Evolutionary conservation across 2,888 invertebrate species (phyloP).

Genomic region (Pachycephus smyrnensis): DNA sequence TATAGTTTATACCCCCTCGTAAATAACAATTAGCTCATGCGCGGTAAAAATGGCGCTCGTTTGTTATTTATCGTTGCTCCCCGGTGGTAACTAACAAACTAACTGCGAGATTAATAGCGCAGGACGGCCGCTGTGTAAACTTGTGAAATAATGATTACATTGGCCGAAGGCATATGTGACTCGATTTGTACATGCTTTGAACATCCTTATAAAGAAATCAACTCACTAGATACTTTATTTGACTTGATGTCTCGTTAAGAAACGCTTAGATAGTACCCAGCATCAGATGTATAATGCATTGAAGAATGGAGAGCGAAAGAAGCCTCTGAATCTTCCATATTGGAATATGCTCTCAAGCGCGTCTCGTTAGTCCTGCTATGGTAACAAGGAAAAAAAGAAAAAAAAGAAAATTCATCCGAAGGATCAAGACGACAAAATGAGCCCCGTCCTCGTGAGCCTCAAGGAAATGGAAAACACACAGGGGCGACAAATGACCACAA

Average conservation of each 20-base stretch:
- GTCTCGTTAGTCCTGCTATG: neutral
- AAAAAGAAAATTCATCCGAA: neutral
- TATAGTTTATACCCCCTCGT: constrained; percentile 55
- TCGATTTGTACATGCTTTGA: constrained; percentile 39
- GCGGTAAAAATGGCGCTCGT: constrained; percentile 46
- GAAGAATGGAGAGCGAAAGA: neutral
- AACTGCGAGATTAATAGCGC: constrained; percentile 56
- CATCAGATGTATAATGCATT: neutral
- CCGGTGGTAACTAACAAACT: constrained; percentile 49
- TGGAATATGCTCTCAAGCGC: neutral
- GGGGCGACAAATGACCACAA: constrained; percentile 33
- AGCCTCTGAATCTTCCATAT: neutral
- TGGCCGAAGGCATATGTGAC: constrained; percentile 32
- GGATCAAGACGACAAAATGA: neutral
- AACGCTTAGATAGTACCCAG: neutral
- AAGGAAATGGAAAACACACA: neutral
- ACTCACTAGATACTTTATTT: neutral
- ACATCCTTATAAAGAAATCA: neutral
- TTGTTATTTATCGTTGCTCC: constrained; percentile 43
- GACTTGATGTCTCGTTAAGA: neutral
- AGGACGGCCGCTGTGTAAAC: constrained; percentile 45
- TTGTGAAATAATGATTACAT: constrained; percentile 49
- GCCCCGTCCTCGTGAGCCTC: neutral
- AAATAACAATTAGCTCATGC: constrained; percentile 59
- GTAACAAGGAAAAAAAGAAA: neutral